Evolutionary conservation across 2,888 invertebrate species (phyloP).

Genomic region (Helleia helle): DNA sequence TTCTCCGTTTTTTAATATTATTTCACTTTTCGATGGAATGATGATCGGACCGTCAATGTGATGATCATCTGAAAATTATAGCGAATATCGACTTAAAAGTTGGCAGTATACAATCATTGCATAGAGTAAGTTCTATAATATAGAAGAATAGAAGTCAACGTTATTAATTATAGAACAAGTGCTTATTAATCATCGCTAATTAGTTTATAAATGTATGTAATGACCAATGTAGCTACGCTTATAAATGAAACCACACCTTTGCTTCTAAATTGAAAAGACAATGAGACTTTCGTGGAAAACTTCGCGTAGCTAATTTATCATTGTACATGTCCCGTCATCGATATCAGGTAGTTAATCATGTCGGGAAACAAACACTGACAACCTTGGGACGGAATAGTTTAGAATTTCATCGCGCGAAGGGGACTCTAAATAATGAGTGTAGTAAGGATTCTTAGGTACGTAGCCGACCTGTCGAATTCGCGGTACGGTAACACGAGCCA

Average conservation of each 20-base stretch:
- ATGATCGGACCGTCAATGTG: conserved; percentile 45
- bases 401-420: conserved; percentile 32
- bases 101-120: too few relatives aligned
- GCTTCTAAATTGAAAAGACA: conserved; percentile 21
- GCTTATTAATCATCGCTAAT: not conserved
- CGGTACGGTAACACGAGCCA: conserved; percentile 53
- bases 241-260: conserved; percentile 20
- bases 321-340: conserved; percentile 23
- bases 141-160: too few relatives aligned
- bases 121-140: too few relatives aligned
- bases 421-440: conserved; percentile 35
- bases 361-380: conserved; percentile 33
- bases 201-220: conserved; percentile 10
- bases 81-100: not conserved
- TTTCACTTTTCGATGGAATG: conserved; percentile 40
- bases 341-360: conserved; percentile 34
- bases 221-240: conserved; percentile 12
- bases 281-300: conserved; percentile 21
- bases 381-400: conserved; percentile 36
- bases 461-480: conserved; percentile 29
- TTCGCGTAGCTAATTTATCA: conserved; percentile 29
- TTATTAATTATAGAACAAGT: not conserved
- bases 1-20: conserved; percentile 50
- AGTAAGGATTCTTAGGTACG: conserved; percentile 9
- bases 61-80: conserved; percentile 50